These are phyloP conservation scores for Drosophila insularis DNA, from an alignment of 1,140 invertebrate species.

Conservation along the genomic window DNA sequence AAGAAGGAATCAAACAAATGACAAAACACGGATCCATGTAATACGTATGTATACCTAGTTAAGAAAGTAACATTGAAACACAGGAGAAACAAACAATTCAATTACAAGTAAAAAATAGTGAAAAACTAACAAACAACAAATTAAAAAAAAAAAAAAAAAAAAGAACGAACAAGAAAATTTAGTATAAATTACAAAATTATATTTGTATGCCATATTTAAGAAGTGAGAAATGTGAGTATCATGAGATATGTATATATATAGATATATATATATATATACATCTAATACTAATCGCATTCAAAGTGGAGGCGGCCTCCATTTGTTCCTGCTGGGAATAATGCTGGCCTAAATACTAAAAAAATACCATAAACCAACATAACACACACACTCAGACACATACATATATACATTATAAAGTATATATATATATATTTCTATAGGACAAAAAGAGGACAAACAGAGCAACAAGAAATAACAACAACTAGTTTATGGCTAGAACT, in stretches of 20 bases:
- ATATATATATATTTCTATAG: constrained; percentile 59
- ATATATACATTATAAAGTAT: constrained; percentile 18
- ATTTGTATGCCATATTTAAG: constrained; percentile 59
- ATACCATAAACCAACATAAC: constrained; percentile 24
- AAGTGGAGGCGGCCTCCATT: not conserved
- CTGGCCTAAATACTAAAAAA: constrained; percentile 2
- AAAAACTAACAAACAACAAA: constrained; percentile 44
- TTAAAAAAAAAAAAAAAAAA: too few relatives aligned
- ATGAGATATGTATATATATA: constrained; percentile 15
- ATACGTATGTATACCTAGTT: constrained; percentile 58
- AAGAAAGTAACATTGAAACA: constrained; percentile 32
- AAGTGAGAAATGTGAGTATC: not conserved
- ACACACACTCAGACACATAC: constrained; percentile 38
- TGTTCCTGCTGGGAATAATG: constrained; percentile 30
- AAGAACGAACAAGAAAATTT: constrained; percentile 32
- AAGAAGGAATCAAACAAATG: not conserved
- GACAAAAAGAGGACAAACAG: constrained; percentile 19
- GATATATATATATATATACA: constrained; percentile 17
- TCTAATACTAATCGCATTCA: not conserved
- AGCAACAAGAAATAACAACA: constrained; percentile 28
- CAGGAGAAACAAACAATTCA: constrained; percentile 53
- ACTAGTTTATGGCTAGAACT: constrained; percentile 4
- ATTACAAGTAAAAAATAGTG: constrained; percentile 59
- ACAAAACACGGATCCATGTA: constrained; percentile 31
- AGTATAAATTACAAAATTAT: constrained; percentile 63